These are phyloP conservation scores for Spea multiplicata DNA, from an alignment of 2,113 vertebrate species.

Conservation along the genomic window DNA sequence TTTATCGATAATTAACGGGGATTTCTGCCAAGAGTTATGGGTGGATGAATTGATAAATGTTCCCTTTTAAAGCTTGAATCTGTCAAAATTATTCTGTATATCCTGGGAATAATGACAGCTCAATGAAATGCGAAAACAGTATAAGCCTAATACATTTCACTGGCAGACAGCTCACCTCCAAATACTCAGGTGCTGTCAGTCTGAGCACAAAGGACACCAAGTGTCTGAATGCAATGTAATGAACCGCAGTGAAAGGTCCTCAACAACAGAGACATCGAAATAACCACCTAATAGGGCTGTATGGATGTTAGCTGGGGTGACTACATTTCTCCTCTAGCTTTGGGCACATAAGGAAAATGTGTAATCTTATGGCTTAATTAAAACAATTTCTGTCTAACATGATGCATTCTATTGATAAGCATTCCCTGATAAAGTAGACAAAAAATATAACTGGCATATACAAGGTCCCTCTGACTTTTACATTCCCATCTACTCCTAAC, in stretches of 20 bases:
- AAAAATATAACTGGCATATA: too few relatives aligned
- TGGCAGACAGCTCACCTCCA: slow-evolving; percentile 3
- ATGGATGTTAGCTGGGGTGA: too few relatives aligned
- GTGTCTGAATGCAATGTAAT: background rate
- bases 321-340: too few relatives aligned
- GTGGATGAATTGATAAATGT: slow-evolving; percentile 3
- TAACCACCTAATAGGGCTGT: too few relatives aligned
- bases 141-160: background rate
- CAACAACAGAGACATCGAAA: too few relatives aligned
- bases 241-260: background rate
- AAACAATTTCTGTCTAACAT: too few relatives aligned
- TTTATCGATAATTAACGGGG: slow-evolving; percentile 12
- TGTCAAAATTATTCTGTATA: slow-evolving; percentile 6
- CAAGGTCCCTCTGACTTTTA: too few relatives aligned
- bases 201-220: background rate
- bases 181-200: slow-evolving; percentile 1
- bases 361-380: too few relatives aligned
- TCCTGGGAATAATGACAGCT: background rate
- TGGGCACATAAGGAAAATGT: too few relatives aligned
- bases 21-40: slow-evolving; percentile 1
- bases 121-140: slow-evolving; percentile 7
- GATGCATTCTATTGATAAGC: too few relatives aligned
- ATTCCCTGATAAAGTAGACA: too few relatives aligned
- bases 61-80: background rate
- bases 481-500: too few relatives aligned